These are phyloP conservation scores for Chelonoidis abingdonii DNA, from an alignment of 2,113 vertebrate species.

Conservation along the genomic window DNA sequence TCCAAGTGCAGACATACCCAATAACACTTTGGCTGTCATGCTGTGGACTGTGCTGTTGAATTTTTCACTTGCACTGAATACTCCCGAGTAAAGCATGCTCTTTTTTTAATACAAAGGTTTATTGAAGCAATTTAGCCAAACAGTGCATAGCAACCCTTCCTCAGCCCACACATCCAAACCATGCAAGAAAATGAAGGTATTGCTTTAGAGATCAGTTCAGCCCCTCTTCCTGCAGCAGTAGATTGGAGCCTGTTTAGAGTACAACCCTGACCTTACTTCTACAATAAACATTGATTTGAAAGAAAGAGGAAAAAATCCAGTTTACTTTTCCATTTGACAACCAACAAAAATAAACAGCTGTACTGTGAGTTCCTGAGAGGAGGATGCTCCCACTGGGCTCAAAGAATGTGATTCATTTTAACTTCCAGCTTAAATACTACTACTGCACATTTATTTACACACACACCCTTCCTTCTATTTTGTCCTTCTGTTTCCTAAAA, in stretches of 20 bases:
- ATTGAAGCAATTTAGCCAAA: neutral
- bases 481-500: neutral
- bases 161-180: neutral
- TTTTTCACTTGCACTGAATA: neutral
- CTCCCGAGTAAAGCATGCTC: neutral
- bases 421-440: neutral
- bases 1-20: neutral
- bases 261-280: neutral
- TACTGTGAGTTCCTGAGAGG: neutral
- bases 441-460: neutral
- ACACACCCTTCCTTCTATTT: neutral
- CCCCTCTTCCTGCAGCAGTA: neutral
- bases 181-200: neutral
- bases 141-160: neutral
- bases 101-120: neutral
- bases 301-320: neutral
- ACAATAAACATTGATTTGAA: conserved; percentile 32
- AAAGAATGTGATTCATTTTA: neutral
- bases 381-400: neutral
- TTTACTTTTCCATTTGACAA: neutral
- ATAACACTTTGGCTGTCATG: neutral
- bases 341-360: neutral
- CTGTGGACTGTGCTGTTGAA: neutral
- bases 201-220: neutral
- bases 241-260: conserved; percentile 6